Evolutionary conservation across 1,140 invertebrate species (phyloP).

Genomic region (Cydia amplana): DNA sequence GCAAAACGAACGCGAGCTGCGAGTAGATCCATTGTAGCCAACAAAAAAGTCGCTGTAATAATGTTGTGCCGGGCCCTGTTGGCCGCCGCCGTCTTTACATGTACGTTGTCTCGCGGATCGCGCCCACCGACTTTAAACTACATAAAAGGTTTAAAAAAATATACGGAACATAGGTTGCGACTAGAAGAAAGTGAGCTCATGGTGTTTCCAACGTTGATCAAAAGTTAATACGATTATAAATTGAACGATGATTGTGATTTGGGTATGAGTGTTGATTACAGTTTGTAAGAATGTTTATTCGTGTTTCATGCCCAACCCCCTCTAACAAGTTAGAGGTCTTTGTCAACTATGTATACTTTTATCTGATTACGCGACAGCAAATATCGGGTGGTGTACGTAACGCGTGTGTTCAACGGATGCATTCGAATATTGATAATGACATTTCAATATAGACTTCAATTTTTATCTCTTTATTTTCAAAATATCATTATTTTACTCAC

Average conservation of each 20-base stretch:
- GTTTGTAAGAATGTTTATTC: constrained; percentile 32
- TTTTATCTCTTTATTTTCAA: not conserved
- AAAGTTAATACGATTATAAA: constrained; percentile 24
- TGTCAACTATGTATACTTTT: not conserved
- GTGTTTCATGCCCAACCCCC: not conserved
- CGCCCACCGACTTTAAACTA: constrained; percentile 52
- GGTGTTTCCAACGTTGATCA: constrained; percentile 6
- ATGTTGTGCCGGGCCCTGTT: constrained; percentile 62
- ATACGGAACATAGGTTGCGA: constrained; percentile 15
- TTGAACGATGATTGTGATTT: constrained; percentile 16
- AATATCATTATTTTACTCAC: too few relatives aligned
- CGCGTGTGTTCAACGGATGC: not conserved
- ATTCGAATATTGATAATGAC: not conserved
- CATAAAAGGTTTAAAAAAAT: constrained; percentile 65
- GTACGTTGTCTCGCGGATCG: constrained; percentile 62
- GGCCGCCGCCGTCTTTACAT: constrained; percentile 58
- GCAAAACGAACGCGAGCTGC: constrained; percentile 2
- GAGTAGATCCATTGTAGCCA: constrained; percentile 41
- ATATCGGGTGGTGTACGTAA: not conserved
- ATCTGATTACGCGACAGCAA: not conserved
- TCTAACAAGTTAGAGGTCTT: not conserved
- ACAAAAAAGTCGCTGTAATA: constrained; percentile 31
- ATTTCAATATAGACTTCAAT: not conserved
- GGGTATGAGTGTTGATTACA: constrained; percentile 14
- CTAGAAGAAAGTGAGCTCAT: constrained; percentile 18